Conservation (phyloP, 2,113 vertebrate genomes). For the Salminus brasiliensis region DNA sequence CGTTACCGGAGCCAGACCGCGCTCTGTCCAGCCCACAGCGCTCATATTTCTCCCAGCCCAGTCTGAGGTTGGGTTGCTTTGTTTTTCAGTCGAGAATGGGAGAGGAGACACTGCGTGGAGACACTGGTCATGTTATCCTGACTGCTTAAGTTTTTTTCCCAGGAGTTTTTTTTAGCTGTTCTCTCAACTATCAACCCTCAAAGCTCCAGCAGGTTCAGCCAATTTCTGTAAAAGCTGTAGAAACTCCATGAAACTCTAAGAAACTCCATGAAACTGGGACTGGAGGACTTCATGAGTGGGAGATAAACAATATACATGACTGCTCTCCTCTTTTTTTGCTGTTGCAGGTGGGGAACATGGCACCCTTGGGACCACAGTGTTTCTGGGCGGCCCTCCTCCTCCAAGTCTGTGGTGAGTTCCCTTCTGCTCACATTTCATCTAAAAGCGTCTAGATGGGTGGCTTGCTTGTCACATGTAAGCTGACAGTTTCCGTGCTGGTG, state of each 20-base stretch:
- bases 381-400: conserved; percentile 39
- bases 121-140: neutral
- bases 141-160: neutral
- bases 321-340: too few relatives aligned
- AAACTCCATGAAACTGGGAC: too few relatives aligned
- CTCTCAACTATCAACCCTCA: too few relatives aligned
- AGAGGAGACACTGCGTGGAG: too few relatives aligned
- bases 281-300: too few relatives aligned
- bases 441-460: neutral
- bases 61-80: neutral
- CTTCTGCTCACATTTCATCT: conserved; percentile 38
- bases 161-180: too few relatives aligned
- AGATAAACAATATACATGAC: too few relatives aligned
- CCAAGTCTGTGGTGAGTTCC: conserved; percentile 47
- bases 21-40: neutral
- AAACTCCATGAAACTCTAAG: too few relatives aligned
- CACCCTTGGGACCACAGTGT: neutral
- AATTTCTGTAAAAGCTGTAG: too few relatives aligned
- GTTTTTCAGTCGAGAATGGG: neutral
- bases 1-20: too few relatives aligned
- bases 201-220: too few relatives aligned
- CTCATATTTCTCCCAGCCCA: neutral
- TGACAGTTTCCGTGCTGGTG: too few relatives aligned
- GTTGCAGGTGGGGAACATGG: conserved; percentile 31
- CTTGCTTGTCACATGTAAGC: neutral